Evolutionary conservation across 2,797 vertebrate genomes (phyloP).

Genomic region (Pseudochirops corinnae): DNA sequence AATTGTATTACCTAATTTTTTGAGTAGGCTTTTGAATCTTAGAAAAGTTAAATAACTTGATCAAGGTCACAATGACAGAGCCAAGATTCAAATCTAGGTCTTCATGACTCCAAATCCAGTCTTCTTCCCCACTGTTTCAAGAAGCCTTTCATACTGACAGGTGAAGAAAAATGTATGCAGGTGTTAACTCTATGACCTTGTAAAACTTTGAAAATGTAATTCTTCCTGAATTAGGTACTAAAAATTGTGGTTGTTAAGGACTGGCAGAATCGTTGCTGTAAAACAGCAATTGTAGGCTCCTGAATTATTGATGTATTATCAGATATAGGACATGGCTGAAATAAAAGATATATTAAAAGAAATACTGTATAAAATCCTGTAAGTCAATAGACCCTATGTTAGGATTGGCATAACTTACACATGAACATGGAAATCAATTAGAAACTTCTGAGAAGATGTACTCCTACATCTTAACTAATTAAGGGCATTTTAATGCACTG

Average conservation of each 20-base stretch:
- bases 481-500: not conserved
- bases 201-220: not conserved
- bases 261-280: fast-evolving
- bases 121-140: not conserved
- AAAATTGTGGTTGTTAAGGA: not conserved
- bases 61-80: not conserved
- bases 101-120: not conserved
- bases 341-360: not conserved
- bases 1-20: not conserved
- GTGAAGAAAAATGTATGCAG: conserved; percentile 26
- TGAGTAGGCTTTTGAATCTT: not conserved
- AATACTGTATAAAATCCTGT: fast-evolving
- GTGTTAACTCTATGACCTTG: conserved; percentile 1
- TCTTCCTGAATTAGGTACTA: not conserved
- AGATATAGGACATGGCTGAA: fast-evolving
- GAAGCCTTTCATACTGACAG: not conserved
- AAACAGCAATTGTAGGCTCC: not conserved
- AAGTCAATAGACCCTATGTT: no score
- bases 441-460: not conserved
- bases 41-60: not conserved
- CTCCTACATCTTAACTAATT: not conserved
- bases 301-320: not conserved
- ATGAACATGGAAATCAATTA: not conserved
- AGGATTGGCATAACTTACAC: fast-evolving
- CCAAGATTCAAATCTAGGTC: not conserved